Evolutionary conservation across 2,888 invertebrate species (phyloP).

Genomic region (Vesta saturnalis): DNA sequence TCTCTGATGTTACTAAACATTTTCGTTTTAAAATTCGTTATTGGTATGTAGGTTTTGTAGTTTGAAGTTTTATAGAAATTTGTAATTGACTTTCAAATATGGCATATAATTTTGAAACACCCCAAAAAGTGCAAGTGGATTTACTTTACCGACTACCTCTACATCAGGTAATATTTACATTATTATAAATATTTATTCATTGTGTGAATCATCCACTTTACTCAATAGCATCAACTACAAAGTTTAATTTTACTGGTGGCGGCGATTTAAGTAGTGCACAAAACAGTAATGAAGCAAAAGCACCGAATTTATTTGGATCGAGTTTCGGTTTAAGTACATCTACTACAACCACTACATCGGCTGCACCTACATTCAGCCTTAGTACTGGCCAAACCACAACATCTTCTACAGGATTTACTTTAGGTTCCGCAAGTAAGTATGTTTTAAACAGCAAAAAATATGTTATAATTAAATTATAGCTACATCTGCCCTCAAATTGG

Average conservation of each 20-base stretch:
- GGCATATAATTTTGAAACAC: too few species aligned
- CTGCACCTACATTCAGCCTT: constrained; percentile 36
- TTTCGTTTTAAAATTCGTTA: too few species aligned
- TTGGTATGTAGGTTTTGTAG: too few species aligned
- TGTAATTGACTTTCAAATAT: too few species aligned
- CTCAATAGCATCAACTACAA: neutral
- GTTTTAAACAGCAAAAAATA: too few species aligned
- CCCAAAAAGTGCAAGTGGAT: constrained; percentile 52
- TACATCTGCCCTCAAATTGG: constrained; percentile 39
- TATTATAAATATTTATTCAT: too few species aligned
- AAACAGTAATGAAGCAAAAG: neutral
- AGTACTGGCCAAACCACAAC: constrained; percentile 3
- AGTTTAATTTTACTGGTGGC: constrained; percentile 14
- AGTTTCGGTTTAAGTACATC: constrained; percentile 9
- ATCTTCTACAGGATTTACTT: constrained; percentile 2
- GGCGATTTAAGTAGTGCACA: constrained; percentile 15
- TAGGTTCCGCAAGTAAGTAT: neutral
- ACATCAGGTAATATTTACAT: too few species aligned
- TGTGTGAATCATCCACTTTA: too few species aligned
- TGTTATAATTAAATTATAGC: constrained; percentile 9
- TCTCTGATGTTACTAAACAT: too few species aligned
- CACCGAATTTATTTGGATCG: neutral
- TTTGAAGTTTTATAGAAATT: too few species aligned
- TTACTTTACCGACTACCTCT: constrained; percentile 57
- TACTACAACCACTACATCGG: constrained; percentile 38